Evolutionary conservation across 2,888 invertebrate genomes (phyloP), one percentile per base, ranked within the genome.

Genomic region (Scelioninae gen. 2): DNA sequence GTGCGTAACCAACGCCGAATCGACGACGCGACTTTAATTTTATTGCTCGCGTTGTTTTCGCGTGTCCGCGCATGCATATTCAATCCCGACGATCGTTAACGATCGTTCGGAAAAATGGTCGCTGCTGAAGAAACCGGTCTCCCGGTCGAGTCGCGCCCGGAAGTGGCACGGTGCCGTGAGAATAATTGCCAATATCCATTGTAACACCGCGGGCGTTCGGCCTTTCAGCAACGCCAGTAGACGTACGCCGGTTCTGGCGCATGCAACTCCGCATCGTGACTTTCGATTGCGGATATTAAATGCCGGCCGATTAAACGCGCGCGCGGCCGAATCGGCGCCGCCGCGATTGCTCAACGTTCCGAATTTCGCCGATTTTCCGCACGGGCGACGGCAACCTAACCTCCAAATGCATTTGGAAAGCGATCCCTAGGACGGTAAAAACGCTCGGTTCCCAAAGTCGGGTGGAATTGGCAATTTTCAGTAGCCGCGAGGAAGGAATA

Each of bases 141-240:
- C 25, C 22, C 35, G 35, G 50, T 15, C 19, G 7, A 55, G 28
- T 46, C 31, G 7, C 28, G 31, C 55, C 65, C 65, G 65, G 65
- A 65, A 65, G 46, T 46, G 11, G 15, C 11, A 16, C 50, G 50
- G 50, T 50, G 41, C 46, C 55, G 55, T 55, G 65, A 65, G 65
- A 65, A 65, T 65, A 55, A 65, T 65, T 55, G 55, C 48, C 37
- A 65, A 55, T 55, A 65, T 65, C 25, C 35, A 55, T 48, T 55
- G 46, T 55, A 46, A 55, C 46, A 55, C 55, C 39, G 19, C 65
- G 22, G 37, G 55, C 65, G 39, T 46, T 39, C 48, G 43, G 31
- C 57, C 67, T 57, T 57, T 67, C 57, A 67, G 67, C 50, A 33
- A 31, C 13, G 25, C 39, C 7, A 33, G 43, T 22, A 48, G 55